These are phyloP conservation scores for Austrolebias charrua DNA, from an alignment of 2,797 vertebrate species.

Conservation along the genomic window DNA sequence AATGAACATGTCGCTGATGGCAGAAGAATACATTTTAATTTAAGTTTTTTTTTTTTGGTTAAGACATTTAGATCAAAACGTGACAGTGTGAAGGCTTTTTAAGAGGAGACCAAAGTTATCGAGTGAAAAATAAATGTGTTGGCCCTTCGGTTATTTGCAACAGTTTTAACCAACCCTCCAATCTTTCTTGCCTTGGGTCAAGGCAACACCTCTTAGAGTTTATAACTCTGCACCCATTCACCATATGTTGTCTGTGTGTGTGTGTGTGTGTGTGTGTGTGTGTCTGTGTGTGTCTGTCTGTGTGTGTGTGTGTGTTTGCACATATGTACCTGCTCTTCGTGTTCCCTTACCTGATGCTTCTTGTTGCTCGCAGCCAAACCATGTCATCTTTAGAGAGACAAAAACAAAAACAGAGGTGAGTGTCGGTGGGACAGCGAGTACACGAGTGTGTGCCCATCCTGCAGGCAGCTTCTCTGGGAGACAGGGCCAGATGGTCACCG, in stretches of 20 bases:
- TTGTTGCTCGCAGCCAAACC: constrained; percentile 77
- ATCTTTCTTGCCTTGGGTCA: constrained; percentile 76
- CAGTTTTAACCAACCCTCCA: constrained; percentile 51
- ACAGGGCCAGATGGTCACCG: constrained; percentile 82
- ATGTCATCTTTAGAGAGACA: constrained; percentile 77
- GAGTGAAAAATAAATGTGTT: constrained; percentile 9
- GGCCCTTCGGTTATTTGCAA: constrained; percentile 68
- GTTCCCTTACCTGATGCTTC: constrained; percentile 73
- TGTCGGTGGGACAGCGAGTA: constrained; percentile 74
- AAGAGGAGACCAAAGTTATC: constrained; percentile 43
- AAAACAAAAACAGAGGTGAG: constrained; percentile 75
- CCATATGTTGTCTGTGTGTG: constrained; percentile 65
- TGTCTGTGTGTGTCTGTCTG: constrained; percentile 12
- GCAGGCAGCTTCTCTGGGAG: constrained; percentile 72
- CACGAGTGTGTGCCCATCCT: constrained; percentile 54
- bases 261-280: constrained; percentile 32
- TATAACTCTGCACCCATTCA: constrained; percentile 67
- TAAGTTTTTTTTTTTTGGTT: constrained; percentile 7
- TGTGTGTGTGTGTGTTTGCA: constrained; percentile 18
- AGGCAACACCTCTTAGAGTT: constrained; percentile 78
- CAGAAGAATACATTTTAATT: constrained; percentile 65
- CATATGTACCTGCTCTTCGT: constrained; percentile 58
- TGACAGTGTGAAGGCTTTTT: constrained; percentile 56
- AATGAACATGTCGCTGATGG: constrained; percentile 68
- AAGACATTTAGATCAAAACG: constrained; percentile 56